Conservation (phyloP, 2,113 vertebrate genomes). For the Noturus placidus region DNA sequence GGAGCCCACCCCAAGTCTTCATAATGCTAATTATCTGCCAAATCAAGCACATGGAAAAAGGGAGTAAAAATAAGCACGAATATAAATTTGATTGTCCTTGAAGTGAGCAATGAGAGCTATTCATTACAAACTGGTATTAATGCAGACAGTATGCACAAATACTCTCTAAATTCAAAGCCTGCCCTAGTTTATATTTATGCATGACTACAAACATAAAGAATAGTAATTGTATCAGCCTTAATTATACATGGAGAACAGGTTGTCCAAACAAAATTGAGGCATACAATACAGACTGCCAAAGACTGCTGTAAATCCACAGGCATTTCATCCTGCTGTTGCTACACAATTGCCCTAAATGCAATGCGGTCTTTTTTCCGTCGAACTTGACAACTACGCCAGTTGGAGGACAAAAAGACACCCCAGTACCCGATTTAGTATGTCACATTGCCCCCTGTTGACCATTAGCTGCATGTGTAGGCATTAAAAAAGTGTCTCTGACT, state of each 20-base stretch:
- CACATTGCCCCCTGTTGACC: conserved; percentile 75
- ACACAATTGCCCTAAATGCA: conserved; percentile 68
- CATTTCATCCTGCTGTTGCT: conserved; percentile 54
- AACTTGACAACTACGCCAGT: conserved; percentile 68
- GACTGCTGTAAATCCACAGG: conserved; percentile 60
- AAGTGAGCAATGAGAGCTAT: conserved; percentile 60
- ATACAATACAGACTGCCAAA: conserved; percentile 63
- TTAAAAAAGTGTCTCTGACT: conserved; percentile 49
- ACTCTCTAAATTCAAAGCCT: conserved; percentile 58
- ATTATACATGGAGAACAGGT: conserved; percentile 70
- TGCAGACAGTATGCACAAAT: conserved; percentile 66
- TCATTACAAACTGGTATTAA: conserved; percentile 68
- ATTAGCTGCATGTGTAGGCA: conserved; percentile 26
- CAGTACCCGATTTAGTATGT: conserved; percentile 60
- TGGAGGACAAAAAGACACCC: conserved; percentile 64
- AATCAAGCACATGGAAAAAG: conserved; percentile 59
- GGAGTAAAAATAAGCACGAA: conserved; percentile 61
- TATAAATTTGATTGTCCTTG: conserved; percentile 68
- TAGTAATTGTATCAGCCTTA: conserved; percentile 72
- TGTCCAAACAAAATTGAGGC: conserved; percentile 73
- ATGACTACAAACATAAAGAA: conserved; percentile 62
- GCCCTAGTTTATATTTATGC: conserved; percentile 64
- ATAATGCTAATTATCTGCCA: conserved; percentile 66
- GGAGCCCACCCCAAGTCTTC: conserved; percentile 67
- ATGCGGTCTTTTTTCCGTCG: conserved; percentile 65